Evolutionary conservation across 2,113 vertebrate species (phyloP), one percentile per base, ranked within the genome.

Genomic region (Siphamia tubifer): DNA sequence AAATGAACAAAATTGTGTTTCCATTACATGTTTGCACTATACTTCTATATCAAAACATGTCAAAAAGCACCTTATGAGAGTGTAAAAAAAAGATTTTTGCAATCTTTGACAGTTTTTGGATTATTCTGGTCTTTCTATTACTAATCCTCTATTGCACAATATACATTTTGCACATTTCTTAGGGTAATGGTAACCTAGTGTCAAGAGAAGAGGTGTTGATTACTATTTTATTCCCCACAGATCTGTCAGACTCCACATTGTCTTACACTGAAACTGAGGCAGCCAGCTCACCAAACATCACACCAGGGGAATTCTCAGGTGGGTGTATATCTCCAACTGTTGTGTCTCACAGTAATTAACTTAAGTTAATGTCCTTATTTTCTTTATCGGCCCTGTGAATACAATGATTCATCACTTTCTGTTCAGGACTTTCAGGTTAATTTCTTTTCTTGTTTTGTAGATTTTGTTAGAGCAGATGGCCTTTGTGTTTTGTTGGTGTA

Each of bases 211-310:
- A 49, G 28, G 17, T 23, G 31, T 40, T 88, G 4, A 83, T 63
- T 63, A 60, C 17, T 51, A 24, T 61, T 67, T 69, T 35, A 12
- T 68, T 73, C 42, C 65, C 58, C 10, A 5, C 86, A 99, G 96
- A 98, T 94, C 95, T 98, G 66, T 98, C 97, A 48, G 96, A 99
- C 95, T 98, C 96, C 92, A 98, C 96, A 86, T 94, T 98, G 95
- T 98, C 97, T 92, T 98, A 98, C 96, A 98, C 97, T 98, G 98
- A 98, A 97, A 96, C 93, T 1, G 98, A 98, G 94, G 94, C 95
- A 82, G 94, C 94, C 81, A 95, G 93, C 92, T 96, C 95, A 20
- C 96, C 95, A 86, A 94, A 96, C 86, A 72, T 92, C 83, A 94
- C 92, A 34, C 94, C 94, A 3, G 95, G 95, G 87, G 95, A 98